phyloP scores from a whole-genome alignment of 2,113 vertebrate species.

The Peucedramus taeniatus region DNA sequence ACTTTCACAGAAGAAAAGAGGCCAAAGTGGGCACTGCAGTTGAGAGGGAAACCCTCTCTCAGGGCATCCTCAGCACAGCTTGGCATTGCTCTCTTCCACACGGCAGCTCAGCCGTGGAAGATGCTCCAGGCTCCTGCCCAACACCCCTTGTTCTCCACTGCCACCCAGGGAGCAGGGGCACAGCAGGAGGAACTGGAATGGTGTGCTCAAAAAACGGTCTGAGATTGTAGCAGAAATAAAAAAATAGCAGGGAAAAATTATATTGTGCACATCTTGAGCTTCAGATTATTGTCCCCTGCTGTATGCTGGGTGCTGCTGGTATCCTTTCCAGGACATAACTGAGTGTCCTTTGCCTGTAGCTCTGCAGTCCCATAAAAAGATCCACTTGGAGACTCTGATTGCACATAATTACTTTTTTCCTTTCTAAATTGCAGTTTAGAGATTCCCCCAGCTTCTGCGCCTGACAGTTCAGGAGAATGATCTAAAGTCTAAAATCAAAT shows the following conservation, averaged over 20 bases:
- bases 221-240: not conserved
- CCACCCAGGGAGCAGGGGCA: not conserved
- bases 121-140: not conserved
- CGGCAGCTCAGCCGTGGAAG: not conserved
- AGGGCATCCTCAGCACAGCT: not conserved
- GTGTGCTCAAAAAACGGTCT: accelerated
- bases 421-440: not conserved
- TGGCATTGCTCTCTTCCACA: not conserved
- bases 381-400: not conserved
- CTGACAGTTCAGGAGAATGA: not conserved
- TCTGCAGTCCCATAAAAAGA: not conserved
- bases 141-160: not conserved
- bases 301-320: not conserved
- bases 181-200: not conserved
- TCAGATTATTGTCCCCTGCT: not conserved
- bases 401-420: not conserved
- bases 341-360: not conserved
- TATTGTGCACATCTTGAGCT: not conserved
- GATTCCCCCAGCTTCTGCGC: not conserved
- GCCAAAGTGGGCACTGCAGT: not conserved
- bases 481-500: not conserved
- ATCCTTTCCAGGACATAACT: not conserved
- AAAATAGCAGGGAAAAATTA: not conserved
- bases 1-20: not conserved
- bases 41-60: not conserved